A percentile compares a stretch with the other conserved stretches of the same genome.
phyloP scores from a whole-genome alignment of 2,797 vertebrate species.

The Sarcoramphus papa region DNA sequence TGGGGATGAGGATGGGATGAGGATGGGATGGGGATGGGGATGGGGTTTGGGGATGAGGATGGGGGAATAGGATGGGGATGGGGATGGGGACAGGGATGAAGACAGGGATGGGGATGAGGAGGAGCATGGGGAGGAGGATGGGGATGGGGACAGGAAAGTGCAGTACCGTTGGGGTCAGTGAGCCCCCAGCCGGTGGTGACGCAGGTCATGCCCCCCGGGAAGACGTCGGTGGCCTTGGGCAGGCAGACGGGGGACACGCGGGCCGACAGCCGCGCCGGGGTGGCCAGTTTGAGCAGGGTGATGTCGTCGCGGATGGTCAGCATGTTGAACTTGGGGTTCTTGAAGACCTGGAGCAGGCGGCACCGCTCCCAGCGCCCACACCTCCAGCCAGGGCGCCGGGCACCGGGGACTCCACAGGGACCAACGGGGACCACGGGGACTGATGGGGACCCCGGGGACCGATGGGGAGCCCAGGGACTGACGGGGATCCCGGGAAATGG shows the following conservation, averaged over 20 bases:
- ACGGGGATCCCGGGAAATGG: not conserved
- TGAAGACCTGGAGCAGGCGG: conserved; percentile 75
- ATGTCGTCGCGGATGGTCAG: conserved; percentile 81
- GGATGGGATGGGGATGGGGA: not conserved
- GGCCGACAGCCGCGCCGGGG: not conserved
- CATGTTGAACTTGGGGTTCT: conserved; percentile 75
- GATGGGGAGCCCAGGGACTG: not conserved
- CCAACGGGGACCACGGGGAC: accelerated
- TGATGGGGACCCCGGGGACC: not conserved
- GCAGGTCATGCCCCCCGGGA: conserved; percentile 28
- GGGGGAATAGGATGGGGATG: no score
- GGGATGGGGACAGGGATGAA: no score
- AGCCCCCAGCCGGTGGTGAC: conserved; percentile 69
- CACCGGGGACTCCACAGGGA: not conserved
- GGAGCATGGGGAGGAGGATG: no score
- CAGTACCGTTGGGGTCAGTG: conserved; percentile 14
- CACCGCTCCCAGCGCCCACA: not conserved
- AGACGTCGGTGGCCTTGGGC: not conserved
- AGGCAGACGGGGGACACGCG: conserved; percentile 60
- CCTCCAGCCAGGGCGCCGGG: accelerated
- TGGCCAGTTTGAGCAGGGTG: conserved; percentile 80
- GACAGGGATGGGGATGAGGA: not conserved
- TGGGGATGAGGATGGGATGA: no score
- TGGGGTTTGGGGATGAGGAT: no score
- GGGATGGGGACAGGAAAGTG: not conserved